Evolutionary conservation across 2,888 invertebrate species (phyloP), one percentile per base, ranked within the genome.

Genomic region (Odontomyia ornata): DNA sequence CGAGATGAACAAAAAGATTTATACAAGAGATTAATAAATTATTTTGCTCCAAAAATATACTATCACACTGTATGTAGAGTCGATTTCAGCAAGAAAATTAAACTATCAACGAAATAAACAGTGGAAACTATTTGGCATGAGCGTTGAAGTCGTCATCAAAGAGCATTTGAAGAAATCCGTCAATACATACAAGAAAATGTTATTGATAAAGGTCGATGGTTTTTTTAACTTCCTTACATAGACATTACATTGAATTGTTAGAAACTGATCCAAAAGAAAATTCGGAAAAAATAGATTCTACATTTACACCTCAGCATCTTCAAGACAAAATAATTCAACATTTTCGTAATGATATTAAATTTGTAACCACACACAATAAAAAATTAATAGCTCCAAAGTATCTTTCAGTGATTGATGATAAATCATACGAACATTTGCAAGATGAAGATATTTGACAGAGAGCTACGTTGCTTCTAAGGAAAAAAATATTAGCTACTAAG

Each of bases 361-460:
- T n/a, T n/a, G n/a, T n/a, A n/a, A n/a, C n/a, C n/a, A n/a, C n/a
- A n/a, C n/a, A n/a, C n/a, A n/a, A 56, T 56, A 56, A 56, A 56
- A 56, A 56, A 5, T n/a, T 56, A 56, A 9, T 56, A n/a, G 56
- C 56, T 56, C 56, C 18, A 18, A 56, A 9, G 56, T 56, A 56
- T 56, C 18, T 56, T 56, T n/a, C 56, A 56, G 56, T 56, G 15
- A 56, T 56, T n/a, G 18, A 56, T 56, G 56, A 56, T 56, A n/a
- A 56, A n/a, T 56, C 56, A 56, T 56, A 56, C 56, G 56, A 56
- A 56, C 56, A 56, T 56, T 56, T 56, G 56, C 56, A n/a, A 56
- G 18, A 56, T 13, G 56, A 9, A 56, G 56, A n/a, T n/a, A 56
- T 56, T 56, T 56, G 7, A 5, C 56, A n/a, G 5, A 9, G 7